These are phyloP conservation scores for Notothenia coriiceps DNA, from an alignment of 2,113 vertebrate genomes.

Conservation along the genomic window DNA sequence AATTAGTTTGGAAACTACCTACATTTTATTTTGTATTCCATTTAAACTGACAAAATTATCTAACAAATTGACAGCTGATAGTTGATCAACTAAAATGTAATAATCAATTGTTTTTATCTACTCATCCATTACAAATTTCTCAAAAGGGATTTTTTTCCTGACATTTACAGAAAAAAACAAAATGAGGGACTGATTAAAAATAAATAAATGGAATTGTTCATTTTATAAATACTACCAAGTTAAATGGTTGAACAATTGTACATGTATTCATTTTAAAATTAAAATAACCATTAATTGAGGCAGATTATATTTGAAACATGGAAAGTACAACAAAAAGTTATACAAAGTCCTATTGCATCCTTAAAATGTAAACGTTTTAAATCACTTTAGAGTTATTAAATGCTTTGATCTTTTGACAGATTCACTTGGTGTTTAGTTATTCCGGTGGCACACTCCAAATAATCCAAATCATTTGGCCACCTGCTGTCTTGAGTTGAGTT, in stretches of 20 bases:
- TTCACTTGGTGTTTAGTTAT: neutral
- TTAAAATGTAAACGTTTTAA: neutral
- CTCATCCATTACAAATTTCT: neutral
- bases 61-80: neutral
- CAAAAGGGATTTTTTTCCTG: too few relatives aligned
- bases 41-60: too few relatives aligned
- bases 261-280: neutral
- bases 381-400: neutral
- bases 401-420: neutral
- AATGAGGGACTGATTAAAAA: neutral
- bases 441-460: neutral
- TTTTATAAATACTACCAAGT: too few relatives aligned
- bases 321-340: too few relatives aligned
- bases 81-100: too few relatives aligned
- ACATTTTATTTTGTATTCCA: neutral
- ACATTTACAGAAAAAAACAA: neutral
- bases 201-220: neutral
- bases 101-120: too few relatives aligned
- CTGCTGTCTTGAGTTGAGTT: slow-evolving; percentile 19
- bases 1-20: neutral
- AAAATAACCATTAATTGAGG: neutral
- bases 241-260: too few relatives aligned
- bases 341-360: neutral
- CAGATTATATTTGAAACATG: neutral
- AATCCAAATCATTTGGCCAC: neutral